Conservation (phyloP, 2,113 vertebrate species). For the Erythrocercus mccallii region DNA sequence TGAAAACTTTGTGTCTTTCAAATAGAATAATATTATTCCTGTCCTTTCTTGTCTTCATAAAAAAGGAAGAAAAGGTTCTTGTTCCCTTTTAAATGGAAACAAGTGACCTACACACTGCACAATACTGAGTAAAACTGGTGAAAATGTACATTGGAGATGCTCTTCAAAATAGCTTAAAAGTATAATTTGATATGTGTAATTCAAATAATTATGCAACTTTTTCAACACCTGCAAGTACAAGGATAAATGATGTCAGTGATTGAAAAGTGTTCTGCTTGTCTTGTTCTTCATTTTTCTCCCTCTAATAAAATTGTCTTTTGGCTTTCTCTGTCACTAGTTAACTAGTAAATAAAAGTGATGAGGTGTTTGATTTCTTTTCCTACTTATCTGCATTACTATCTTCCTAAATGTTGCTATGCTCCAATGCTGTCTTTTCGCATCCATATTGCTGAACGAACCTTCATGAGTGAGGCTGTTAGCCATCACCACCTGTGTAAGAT, state of each 20-base stretch:
- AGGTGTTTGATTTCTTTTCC: neutral
- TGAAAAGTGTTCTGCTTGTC: neutral
- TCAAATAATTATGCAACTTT: neutral
- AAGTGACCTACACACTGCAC: neutral
- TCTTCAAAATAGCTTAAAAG: neutral
- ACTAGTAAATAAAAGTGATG: neutral
- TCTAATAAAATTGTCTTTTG: neutral
- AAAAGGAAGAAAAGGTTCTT: neutral
- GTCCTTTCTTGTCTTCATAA: neutral
- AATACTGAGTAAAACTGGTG: neutral
- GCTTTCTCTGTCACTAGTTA: neutral
- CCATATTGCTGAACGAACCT: neutral
- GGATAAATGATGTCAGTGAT: neutral
- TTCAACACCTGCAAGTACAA: neutral
- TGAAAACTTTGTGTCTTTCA: neutral
- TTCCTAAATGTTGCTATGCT: neutral
- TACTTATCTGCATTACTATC: neutral
- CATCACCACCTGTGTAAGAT: neutral
- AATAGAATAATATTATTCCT: neutral
- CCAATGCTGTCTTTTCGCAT: neutral
- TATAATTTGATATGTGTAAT: neutral
- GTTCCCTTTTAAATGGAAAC: neutral
- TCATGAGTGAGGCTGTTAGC: neutral
- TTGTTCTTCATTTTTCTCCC: accelerated
- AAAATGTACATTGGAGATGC: neutral